Conservation (phyloP, 2,888 invertebrate genomes). For the Matsumyia berberina region DNA sequence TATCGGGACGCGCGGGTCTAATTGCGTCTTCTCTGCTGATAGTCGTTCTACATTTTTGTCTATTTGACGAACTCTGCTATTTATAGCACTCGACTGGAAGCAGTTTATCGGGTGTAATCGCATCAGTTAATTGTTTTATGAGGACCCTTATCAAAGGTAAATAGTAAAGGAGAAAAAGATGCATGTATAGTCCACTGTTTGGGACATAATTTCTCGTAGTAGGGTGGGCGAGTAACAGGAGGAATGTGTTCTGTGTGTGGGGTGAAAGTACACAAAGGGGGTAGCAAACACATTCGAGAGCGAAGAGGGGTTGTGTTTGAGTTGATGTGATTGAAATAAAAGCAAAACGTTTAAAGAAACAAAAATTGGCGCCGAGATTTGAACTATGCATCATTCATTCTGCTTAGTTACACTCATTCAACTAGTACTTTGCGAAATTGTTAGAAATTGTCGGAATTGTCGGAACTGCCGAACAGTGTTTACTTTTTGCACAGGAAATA, state of each 20-base stretch:
- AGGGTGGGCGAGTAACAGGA: not conserved
- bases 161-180: not conserved
- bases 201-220: constrained; percentile 1
- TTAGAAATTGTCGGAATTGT: no score
- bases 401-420: not conserved
- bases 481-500: constrained; percentile 8
- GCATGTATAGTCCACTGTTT: not conserved
- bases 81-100: not conserved
- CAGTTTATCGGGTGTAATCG: constrained; percentile 21
- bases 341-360: not conserved
- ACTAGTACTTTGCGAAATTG: not conserved
- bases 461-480: not conserved
- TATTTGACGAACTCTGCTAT: constrained; percentile 4
- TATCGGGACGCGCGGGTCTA: constrained; percentile 18
- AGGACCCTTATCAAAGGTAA: constrained; percentile 6
- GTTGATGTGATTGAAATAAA: not conserved
- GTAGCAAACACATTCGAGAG: not conserved
- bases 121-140: constrained; percentile 40
- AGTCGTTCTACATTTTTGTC: constrained; percentile 16
- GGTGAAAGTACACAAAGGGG: not conserved
- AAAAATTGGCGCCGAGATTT: constrained; percentile 3
- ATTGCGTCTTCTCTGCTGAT: constrained; percentile 11
- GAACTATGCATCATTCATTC: not conserved
- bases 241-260: not conserved
- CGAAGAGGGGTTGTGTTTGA: not conserved